A percentile compares a stretch with the other conserved stretches of the same genome.
Evolutionary conservation across 2,113 vertebrate species (phyloP).

Genomic region (Platysteira castanea): DNA sequence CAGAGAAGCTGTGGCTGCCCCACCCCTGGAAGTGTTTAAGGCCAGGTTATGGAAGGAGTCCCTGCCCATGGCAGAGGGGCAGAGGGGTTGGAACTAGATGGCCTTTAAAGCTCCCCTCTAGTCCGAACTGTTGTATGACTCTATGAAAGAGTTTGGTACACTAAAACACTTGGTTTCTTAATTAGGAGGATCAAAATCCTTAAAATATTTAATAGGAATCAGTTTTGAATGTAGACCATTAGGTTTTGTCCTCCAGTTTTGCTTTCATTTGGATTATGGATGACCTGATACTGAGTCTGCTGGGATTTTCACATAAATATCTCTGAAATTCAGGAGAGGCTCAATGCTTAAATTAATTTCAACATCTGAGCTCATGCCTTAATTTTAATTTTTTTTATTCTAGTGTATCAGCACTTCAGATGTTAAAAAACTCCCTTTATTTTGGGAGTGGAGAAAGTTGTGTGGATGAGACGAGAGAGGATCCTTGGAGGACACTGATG

Average conservation of each 20-base stretch:
- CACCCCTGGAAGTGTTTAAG: neutral
- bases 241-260: neutral
- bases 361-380: neutral
- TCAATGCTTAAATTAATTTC: neutral
- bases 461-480: accelerated
- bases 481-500: neutral
- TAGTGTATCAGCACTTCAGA: neutral
- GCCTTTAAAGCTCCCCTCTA: neutral
- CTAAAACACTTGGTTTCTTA: neutral
- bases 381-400: neutral
- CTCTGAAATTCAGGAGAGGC: neutral
- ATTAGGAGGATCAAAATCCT: neutral
- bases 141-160: accelerated
- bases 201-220: neutral
- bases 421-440: accelerated
- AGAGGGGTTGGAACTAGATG: neutral
- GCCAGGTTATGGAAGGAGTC: neutral
- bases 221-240: neutral
- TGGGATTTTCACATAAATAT: neutral
- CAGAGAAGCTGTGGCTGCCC: neutral
- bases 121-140: neutral
- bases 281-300: neutral
- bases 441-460: neutral
- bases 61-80: neutral
- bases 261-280: neutral